Conservation (phyloP, 2,888 invertebrate genomes). For the Chrysina gloriosa region DNA sequence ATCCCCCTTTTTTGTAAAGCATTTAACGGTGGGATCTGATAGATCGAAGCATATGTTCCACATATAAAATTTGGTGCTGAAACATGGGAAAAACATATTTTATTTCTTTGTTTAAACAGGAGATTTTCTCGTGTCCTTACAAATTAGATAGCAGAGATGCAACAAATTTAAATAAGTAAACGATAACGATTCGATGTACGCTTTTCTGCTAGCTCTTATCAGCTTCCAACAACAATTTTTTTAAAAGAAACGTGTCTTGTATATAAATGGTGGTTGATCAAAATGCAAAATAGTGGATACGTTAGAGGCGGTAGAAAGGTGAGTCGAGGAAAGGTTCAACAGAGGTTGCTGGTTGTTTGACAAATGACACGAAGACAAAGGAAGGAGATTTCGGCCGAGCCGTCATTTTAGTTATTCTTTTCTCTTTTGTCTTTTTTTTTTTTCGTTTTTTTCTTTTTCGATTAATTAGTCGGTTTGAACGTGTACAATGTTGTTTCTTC, state of each 20-base stretch:
- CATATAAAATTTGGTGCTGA: too few relatives aligned
- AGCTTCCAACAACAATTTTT: conserved; percentile 5
- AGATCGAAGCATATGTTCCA: too few relatives aligned
- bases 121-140: too few relatives aligned
- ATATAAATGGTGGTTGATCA: conserved; percentile 62
- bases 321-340: conserved; percentile 59
- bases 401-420: conserved; percentile 59
- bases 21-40: too few relatives aligned
- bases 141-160: not conserved
- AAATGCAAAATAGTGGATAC: conserved; percentile 60
- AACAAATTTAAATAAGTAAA: not conserved
- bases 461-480: conserved; percentile 44
- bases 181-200: conserved; percentile 20
- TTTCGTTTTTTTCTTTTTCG: not conserved
- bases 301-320: conserved; percentile 57
- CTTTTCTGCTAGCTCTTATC: conserved; percentile 20
- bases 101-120: too few relatives aligned
- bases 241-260: not conserved
- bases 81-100: too few relatives aligned
- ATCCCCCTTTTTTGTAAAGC: too few relatives aligned
- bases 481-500: conserved; percentile 61
- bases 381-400: conserved; percentile 70
- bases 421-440: conserved; percentile 46
- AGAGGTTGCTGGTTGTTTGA: conserved; percentile 64
- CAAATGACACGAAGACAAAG: conserved; percentile 87